A percentile compares a stretch with the other conserved stretches of the same genome.
phyloP scores from a whole-genome alignment of 2,113 vertebrate genomes.

The Prinia subflava region DNA sequence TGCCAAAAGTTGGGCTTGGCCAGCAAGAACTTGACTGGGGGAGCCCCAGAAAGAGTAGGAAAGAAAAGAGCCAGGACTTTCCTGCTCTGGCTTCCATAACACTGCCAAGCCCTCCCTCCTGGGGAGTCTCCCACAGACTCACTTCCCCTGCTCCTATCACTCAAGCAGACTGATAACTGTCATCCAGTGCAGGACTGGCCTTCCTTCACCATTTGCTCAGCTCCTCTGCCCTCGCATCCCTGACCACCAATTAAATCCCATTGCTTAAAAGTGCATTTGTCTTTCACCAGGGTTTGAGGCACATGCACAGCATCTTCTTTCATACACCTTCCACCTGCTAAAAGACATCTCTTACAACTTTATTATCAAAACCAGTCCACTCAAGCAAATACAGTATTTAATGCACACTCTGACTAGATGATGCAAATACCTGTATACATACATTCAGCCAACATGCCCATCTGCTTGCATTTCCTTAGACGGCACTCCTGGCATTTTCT shows the following conservation, averaged over 20 bases:
- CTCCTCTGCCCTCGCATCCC: neutral
- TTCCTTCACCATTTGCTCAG: neutral
- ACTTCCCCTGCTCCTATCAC: neutral
- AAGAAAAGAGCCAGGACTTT: neutral
- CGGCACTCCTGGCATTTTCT: conserved; percentile 97
- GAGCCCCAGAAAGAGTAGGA: neutral
- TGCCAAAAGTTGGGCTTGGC: neutral
- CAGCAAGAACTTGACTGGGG: neutral
- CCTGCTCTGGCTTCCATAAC: neutral
- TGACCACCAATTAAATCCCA: neutral
- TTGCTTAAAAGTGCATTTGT: neutral
- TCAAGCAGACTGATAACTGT: neutral
- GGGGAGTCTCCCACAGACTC: neutral
- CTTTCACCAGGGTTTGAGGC: neutral
- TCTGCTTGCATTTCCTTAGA: conserved; percentile 94
- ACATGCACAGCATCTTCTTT: neutral
- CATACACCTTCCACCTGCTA: neutral
- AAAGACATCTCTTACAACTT: neutral
- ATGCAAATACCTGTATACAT: conserved; percentile 80
- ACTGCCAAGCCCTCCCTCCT: neutral
- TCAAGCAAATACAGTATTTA: neutral
- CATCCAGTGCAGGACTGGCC: neutral
- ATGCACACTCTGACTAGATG: neutral
- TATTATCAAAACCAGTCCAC: neutral
- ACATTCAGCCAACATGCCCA: conserved; percentile 99